Base-by-base conservation (phyloP, 2,113 vertebrate genomes). In the Salvelinus alpinus region DNA sequence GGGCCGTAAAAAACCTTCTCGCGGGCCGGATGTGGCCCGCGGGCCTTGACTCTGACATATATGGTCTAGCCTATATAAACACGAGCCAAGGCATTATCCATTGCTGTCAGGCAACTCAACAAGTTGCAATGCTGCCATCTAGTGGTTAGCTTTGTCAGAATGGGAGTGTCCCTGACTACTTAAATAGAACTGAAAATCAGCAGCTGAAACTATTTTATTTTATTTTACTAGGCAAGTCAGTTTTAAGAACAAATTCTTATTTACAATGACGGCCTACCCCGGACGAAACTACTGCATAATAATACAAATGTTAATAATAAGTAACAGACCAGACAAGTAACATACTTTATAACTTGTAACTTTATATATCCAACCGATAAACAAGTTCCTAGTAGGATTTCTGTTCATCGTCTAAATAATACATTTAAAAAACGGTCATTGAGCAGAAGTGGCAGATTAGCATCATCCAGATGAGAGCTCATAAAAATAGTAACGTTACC, bases 81-180 rank as follows among this genome's bases (percentile, higher is more conserved):
- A 60, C 1, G 18, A 72, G 25, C 48, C 48, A 72, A 14, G 57
- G 13, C 6, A 71, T n/a, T 60, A 24, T 13, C 24, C 29, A n/a
- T 24, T 34, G 1, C 59, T 7, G 22, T 34, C 34, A 2, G 59
- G n/a, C 59, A 20, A 64, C 27, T 24, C 18, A 67, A 73, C 60
- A 34, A 29, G 70, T 71, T 44, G 0, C 62, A 48, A 75, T 85
- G 78, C 84, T 88, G 91, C 90, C 91, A 87, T 78, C 91, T 90
- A 72, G 71, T 86, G 90, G 85, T 44, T 44, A 11, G 9, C 38
- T 44, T 44, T 27, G 71, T 18, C 22, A 66, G 14, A 29, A 25
- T 27, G 27, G 27, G 27, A 29, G 14, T 66, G 27, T 66, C 20
- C 44, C 31, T 69, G 1, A 14, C 54, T 44, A 11, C 38, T 44